Evolutionary conservation across 2,797 vertebrate genomes (phyloP).

Genomic region (Mus minutoides): DNA sequence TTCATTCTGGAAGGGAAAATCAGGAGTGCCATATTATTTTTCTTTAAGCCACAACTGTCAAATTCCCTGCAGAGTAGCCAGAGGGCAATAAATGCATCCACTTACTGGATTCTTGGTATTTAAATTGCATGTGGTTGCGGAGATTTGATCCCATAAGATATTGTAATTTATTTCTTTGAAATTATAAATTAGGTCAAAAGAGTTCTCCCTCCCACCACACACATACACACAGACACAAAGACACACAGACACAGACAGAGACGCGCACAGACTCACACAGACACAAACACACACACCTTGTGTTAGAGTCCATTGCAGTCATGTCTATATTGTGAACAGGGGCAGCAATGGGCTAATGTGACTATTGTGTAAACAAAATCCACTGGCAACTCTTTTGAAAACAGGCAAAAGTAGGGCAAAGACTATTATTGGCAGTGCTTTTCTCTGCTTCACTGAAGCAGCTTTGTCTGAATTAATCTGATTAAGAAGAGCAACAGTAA

Average conservation of each 20-base stretch:
- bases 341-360: neutral
- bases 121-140: neutral
- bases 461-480: slow-evolving; percentile 72
- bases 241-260: neutral
- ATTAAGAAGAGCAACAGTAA: slow-evolving; percentile 61
- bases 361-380: neutral
- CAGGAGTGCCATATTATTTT: neutral
- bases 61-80: neutral
- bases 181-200: neutral
- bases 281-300: neutral
- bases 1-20: neutral
- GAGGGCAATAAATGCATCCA: neutral
- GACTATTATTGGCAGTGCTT: slow-evolving; percentile 64
- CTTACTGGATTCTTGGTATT: neutral
- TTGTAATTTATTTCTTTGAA: slow-evolving; percentile 48
- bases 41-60: neutral
- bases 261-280: neutral
- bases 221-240: neutral
- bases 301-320: neutral
- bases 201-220: neutral
- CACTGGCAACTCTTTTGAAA: slow-evolving; percentile 14
- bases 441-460: slow-evolving; percentile 56
- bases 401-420: slow-evolving; percentile 68
- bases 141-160: neutral
- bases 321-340: neutral